Conservation (phyloP, 1,140 invertebrate species). For the Drusus annulatus region DNA sequence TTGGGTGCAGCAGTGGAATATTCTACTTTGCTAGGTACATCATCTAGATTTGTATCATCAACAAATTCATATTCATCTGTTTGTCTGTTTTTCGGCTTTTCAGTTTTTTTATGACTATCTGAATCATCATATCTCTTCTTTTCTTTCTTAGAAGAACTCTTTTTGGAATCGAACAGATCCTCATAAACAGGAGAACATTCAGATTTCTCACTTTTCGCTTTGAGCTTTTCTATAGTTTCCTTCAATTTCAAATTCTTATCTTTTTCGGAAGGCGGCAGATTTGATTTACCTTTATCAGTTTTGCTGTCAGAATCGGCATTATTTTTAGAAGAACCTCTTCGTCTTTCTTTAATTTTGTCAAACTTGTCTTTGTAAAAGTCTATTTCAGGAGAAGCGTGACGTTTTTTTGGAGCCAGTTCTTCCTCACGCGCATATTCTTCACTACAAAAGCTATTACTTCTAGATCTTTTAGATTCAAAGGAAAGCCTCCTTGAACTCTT, state of each 20-base stretch:
- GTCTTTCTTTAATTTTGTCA: conserved; percentile 77
- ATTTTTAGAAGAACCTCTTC: conserved; percentile 71
- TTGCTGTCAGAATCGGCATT: conserved; percentile 61
- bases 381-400: conserved; percentile 59
- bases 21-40: conserved; percentile 57
- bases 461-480: conserved; percentile 40
- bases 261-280: conserved; percentile 65
- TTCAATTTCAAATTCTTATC: conserved; percentile 74
- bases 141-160: conserved; percentile 59
- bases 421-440: conserved; percentile 37
- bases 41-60: conserved; percentile 49
- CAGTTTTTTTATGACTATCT: conserved; percentile 61
- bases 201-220: conserved; percentile 75
- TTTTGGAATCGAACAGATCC: conserved; percentile 61
- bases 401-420: conserved; percentile 48
- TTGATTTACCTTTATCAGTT: conserved; percentile 64
- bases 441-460: neutral
- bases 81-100: conserved; percentile 58
- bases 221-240: conserved; percentile 77
- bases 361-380: conserved; percentile 73
- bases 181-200: conserved; percentile 64
- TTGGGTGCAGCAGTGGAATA: conserved; percentile 62
- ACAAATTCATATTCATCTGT: conserved; percentile 62
- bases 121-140: conserved; percentile 59
- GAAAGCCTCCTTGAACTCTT: conserved; percentile 57